Base-by-base conservation (phyloP, 2,888 invertebrate genomes). In the Platycnemis pennipes region DNA sequence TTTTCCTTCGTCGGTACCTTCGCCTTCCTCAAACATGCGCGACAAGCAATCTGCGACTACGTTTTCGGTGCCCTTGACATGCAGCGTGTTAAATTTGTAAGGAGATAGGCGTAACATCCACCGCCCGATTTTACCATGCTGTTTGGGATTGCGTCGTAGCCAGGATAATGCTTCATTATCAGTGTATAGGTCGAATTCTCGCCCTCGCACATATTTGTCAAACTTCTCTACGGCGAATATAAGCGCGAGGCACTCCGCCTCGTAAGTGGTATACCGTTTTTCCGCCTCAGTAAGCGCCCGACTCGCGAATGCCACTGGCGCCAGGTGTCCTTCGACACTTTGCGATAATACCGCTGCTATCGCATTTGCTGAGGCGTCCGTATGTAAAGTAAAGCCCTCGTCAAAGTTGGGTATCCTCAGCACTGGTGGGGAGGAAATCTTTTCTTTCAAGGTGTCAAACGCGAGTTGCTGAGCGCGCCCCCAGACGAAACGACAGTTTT, bases 331-430 rank as follows among this genome's bases (percentile, higher is more conserved):
- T 42, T 94, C 85, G 42, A 42, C 1, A 16, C 45, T 45, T 37
- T 95, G 95, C 4, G 94, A 94, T 0, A 94, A 89, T 19, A 94
- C 94, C 4, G 95, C 94, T 3, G 94, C 94, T 7, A 95, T 31
- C 7, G 94, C 94, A 13, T 49, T 88, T 37, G 77, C 88, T 46
- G 94, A 94, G 5, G 95, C 95, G 63, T 95, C 95, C 13, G 94
- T 94, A 86, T 95, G 94, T 2, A 96, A 56, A 37, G 87, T 69
- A 94, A 95, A 95, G 94, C 94, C 94, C 94, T 94, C 42, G 1
- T 85, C n/a, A 49, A 95, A 95, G 94, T 95, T 95, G 0, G 95
- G 95, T 42, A 95, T 95, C 11, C 95, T 37, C 4, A 95, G 89
- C 0, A 95, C 94, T 0, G 95, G 95, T 0, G 95, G 94, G 4